These are phyloP conservation scores for Melanotaenia trifasciata DNA, from an alignment of 2,797 vertebrate genomes.

Conservation along the genomic window DNA sequence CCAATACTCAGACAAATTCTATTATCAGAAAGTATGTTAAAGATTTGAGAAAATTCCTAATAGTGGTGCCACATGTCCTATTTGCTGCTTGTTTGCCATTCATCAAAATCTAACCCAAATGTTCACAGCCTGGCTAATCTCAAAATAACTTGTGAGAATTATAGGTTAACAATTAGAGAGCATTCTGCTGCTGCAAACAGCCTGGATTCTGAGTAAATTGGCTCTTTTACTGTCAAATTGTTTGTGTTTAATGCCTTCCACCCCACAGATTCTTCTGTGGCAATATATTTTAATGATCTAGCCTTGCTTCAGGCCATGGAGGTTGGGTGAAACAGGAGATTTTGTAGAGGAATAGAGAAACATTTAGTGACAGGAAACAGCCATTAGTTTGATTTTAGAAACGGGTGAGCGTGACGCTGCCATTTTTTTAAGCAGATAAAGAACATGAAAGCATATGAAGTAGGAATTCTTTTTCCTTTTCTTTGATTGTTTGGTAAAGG, in stretches of 20 bases:
- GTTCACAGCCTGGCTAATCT: conserved; percentile 50
- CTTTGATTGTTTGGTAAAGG: conserved; percentile 8
- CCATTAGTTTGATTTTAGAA: conserved; percentile 18
- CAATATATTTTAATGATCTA: conserved; percentile 75
- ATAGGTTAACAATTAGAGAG: conserved; percentile 49
- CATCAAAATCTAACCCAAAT: conserved; percentile 19
- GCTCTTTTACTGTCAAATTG: conserved; percentile 73
- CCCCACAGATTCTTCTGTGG: conserved; percentile 66
- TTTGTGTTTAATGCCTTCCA: conserved; percentile 77
- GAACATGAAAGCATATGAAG: background rate
- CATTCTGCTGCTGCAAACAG: conserved; percentile 41
- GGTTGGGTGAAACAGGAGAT: conserved; percentile 53
- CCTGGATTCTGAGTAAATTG: conserved; percentile 66
- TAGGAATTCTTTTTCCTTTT: conserved; percentile 1
- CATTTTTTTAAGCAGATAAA: background rate
- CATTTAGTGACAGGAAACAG: conserved; percentile 29
- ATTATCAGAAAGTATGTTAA: background rate
- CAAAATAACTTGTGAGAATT: conserved; percentile 52
- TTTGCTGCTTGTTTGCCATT: conserved; percentile 17
- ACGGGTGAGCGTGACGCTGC: background rate
- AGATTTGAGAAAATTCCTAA: conserved; percentile 8
- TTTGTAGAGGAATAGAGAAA: conserved; percentile 39
- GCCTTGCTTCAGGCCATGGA: conserved; percentile 59
- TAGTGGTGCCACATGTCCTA: background rate
- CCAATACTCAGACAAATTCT: conserved; percentile 6